A percentile compares a stretch with the other conserved stretches of the same genome.
phyloP scores from a whole-genome alignment of 1,140 invertebrate genomes.

The Anoplophora glabripennis region DNA sequence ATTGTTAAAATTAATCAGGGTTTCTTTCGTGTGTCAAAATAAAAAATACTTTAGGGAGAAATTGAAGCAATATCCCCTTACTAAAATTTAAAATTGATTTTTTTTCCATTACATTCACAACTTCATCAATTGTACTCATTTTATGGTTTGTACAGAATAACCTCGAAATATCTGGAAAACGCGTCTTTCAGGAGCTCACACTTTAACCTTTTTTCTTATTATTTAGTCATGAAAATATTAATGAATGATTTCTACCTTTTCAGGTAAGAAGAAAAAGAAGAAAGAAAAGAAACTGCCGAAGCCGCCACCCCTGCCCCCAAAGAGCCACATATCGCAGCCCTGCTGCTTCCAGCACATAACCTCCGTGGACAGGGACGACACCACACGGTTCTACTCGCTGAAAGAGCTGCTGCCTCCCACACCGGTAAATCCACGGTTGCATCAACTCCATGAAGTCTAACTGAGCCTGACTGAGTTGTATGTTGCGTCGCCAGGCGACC shows the following conservation, averaged over 20 bases:
- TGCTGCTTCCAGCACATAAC: conserved; percentile 87
- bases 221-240: no score
- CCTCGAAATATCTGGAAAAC: no score
- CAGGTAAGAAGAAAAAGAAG: conserved; percentile 55
- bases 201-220: no score
- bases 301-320: conserved; percentile 63
- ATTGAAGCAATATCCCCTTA: no score
- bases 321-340: conserved; percentile 80
- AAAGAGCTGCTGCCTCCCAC: conserved; percentile 50
- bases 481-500: background rate
- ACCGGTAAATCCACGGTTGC: background rate
- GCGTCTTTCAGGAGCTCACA: no score
- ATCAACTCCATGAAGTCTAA: background rate
- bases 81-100: no score
- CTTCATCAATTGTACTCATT: no score
- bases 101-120: no score
- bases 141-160: no score
- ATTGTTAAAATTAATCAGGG: no score
- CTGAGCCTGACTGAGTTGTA: background rate
- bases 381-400: conserved; percentile 64
- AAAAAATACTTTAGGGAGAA: no score
- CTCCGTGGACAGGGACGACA: conserved; percentile 69
- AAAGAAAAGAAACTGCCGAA: conserved; percentile 55
- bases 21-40: no score
- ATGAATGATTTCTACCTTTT: conserved; percentile 14